A percentile compares a stretch with the other conserved stretches of the same genome.
phyloP scores from a whole-genome alignment of 2,113 vertebrate genomes.

The Numida meleagris region DNA sequence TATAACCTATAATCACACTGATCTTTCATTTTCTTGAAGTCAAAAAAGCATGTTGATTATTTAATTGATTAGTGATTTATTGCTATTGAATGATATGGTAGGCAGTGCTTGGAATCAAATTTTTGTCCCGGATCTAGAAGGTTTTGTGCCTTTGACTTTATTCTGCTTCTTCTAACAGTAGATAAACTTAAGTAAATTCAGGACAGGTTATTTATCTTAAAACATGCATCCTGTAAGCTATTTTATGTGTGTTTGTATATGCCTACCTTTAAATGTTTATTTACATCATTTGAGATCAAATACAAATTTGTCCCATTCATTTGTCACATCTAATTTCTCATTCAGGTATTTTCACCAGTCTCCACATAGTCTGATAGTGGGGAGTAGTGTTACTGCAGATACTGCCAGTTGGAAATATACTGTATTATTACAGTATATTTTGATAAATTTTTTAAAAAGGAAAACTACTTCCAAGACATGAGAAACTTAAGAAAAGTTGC shows the following conservation, averaged over 20 bases:
- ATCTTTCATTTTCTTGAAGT: background rate
- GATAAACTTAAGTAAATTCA: background rate
- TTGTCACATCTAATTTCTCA: background rate
- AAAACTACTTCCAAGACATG: background rate
- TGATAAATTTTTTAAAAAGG: background rate
- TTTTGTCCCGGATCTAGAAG: background rate
- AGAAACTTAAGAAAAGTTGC: background rate
- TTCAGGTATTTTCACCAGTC: background rate
- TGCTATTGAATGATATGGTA: background rate
- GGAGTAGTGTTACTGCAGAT: background rate
- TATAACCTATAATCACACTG: background rate
- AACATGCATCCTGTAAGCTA: background rate
- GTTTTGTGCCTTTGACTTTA: background rate
- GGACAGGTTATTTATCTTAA: background rate
- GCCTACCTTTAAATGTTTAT: background rate
- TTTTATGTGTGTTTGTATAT: background rate
- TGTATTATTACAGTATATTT: background rate
- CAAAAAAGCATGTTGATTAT: background rate
- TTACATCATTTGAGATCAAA: background rate
- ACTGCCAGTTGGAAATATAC: background rate
- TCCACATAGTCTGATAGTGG: background rate
- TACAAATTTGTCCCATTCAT: background rate
- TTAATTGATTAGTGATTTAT: constrained; percentile 5
- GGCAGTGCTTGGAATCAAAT: background rate
- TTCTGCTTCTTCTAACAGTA: background rate